phyloP scores from a whole-genome alignment of 2,888 invertebrate species.

The Drosophila dives region DNA sequence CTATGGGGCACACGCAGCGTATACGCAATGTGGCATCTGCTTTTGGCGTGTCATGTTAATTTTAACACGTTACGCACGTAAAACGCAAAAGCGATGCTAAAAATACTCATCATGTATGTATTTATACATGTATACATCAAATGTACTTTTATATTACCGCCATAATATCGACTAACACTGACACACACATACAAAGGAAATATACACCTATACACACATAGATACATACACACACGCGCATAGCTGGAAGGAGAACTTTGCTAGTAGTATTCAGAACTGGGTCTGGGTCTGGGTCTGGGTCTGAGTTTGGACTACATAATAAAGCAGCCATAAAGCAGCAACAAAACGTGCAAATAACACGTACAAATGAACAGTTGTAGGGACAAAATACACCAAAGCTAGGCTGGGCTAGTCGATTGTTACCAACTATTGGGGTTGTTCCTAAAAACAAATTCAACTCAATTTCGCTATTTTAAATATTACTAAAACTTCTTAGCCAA shows the following conservation, averaged over 20 bases:
- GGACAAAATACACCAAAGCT: conserved; percentile 27
- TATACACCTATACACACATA: conserved; percentile 33
- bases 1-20: conserved; percentile 54
- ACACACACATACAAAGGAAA: not conserved
- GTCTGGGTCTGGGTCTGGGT: conserved; percentile 24
- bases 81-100: conserved; percentile 63
- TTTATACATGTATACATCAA: conserved; percentile 46
- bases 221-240: conserved; percentile 28
- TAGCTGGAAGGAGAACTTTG: conserved; percentile 39
- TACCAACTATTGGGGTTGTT: conserved; percentile 23
- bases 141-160: conserved; percentile 74
- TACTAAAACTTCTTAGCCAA: no score
- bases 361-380: conserved; percentile 72
- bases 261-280: conserved; percentile 19
- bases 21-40: conserved; percentile 52
- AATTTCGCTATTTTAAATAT: conserved; percentile 3
- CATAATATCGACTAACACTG: conserved; percentile 75
- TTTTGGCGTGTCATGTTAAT: conserved; percentile 66
- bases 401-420: conserved; percentile 16
- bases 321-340: conserved; percentile 73
- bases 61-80: conserved; percentile 80
- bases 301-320: conserved; percentile 62
- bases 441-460: conserved; percentile 11
- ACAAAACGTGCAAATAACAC: conserved; percentile 73
- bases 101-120: conserved; percentile 65